phyloP scores from a whole-genome alignment of 1,140 invertebrate species.

The Galendromus occidentalis region DNA sequence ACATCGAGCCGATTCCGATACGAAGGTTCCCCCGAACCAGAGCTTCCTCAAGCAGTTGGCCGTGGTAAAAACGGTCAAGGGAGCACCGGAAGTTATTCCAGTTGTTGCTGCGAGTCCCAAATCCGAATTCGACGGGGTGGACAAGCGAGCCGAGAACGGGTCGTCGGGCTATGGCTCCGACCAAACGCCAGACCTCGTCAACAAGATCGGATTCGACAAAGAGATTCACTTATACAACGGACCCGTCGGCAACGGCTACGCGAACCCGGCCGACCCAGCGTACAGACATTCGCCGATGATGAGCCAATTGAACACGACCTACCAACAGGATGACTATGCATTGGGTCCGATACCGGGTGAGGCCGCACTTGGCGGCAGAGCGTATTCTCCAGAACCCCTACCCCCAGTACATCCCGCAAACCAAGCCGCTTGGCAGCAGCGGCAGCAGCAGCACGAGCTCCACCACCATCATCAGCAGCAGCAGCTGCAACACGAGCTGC shows the following conservation, averaged over 20 bases:
- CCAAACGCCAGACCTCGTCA: conserved; percentile 21
- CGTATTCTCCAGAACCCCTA: conserved; percentile 2
- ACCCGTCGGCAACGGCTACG: conserved; percentile 12
- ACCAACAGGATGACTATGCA: conserved; percentile 8
- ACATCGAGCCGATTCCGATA: neutral
- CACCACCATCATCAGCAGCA: neutral
- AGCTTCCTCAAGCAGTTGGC: conserved; percentile 10
- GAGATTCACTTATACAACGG: conserved; percentile 7
- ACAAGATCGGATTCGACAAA: conserved; percentile 14
- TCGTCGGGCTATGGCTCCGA: conserved; percentile 21
- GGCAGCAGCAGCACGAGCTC: neutral
- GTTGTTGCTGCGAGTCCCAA: conserved; percentile 15
- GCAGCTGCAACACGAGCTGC: neutral
- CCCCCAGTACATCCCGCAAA: neutral
- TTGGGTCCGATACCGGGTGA: conserved; percentile 15
- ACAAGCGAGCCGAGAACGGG: conserved; percentile 21
- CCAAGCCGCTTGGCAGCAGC: neutral
- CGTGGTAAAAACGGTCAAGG: conserved; percentile 14
- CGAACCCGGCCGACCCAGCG: conserved; percentile 14
- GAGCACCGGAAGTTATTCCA: neutral
- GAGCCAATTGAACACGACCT: conserved; percentile 17
- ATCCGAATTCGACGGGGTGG: conserved; percentile 14
- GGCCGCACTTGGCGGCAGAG: conserved; percentile 11
- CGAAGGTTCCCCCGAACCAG: conserved; percentile 9
- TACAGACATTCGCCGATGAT: conserved; percentile 11